Evolutionary conservation across 2,113 vertebrate species (phyloP).

Genomic region (Glareola pratincola): DNA sequence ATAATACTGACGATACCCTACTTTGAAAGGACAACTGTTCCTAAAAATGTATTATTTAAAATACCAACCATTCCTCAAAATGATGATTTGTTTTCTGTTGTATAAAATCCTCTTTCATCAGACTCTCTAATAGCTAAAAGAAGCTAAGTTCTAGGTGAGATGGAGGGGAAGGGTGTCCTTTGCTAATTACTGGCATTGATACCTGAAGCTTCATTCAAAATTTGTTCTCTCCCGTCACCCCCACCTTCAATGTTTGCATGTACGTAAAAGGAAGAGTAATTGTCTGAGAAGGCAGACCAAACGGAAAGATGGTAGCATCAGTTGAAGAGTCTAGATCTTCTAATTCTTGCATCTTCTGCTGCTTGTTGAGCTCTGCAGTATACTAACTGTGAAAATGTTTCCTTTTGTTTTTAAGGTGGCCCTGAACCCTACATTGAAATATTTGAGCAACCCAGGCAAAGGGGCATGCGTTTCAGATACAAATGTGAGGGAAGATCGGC

Average conservation of each 20-base stretch:
- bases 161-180: background rate
- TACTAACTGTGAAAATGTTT: background rate
- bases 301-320: background rate
- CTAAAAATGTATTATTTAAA: background rate
- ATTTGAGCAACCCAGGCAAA: conserved; percentile 92
- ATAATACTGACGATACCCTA: background rate
- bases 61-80: background rate
- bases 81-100: background rate
- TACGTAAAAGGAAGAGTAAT: background rate
- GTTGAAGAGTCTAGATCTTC: background rate
- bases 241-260: background rate
- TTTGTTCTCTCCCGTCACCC: background rate
- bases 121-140: background rate
- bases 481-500: conserved; percentile 96
- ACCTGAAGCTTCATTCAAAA: background rate
- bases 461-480: conserved; percentile 98
- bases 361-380: background rate
- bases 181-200: background rate
- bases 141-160: background rate
- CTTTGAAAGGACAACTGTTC: background rate
- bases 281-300: background rate
- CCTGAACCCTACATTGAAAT: conserved; percentile 88
- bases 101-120: background rate
- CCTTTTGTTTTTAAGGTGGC: conserved; percentile 65
- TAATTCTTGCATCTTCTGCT: background rate